These are phyloP conservation scores for Harmothoe impar DNA, from an alignment of 2,888 invertebrate species.

Conservation along the genomic window DNA sequence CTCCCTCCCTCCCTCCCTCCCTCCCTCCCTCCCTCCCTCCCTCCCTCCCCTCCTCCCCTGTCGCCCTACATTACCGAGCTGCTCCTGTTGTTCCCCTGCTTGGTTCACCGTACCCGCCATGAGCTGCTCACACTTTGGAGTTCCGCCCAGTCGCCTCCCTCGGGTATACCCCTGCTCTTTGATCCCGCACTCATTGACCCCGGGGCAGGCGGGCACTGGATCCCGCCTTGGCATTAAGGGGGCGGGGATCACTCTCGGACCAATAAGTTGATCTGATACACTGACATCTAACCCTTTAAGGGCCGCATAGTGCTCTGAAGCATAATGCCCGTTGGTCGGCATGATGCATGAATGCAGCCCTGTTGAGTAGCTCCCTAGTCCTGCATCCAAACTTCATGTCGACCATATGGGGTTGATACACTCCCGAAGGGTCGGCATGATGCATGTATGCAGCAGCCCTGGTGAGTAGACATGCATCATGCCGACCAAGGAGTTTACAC, in stretches of 20 bases:
- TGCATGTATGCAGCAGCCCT: too few relatives aligned
- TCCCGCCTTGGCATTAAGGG: constrained; percentile 9
- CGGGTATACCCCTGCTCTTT: constrained; percentile 16
- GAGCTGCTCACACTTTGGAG: constrained; percentile 4
- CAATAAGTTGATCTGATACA: constrained; percentile 12
- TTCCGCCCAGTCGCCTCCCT: neutral
- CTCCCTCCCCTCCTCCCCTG: neutral
- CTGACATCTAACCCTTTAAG: too few relatives aligned
- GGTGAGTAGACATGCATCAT: too few relatives aligned
- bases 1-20: neutral
- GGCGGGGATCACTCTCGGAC: neutral
- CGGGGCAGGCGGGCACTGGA: neutral
- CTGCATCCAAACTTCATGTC: too few relatives aligned
- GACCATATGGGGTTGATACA: too few relatives aligned
- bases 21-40: neutral
- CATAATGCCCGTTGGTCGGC: too few relatives aligned
- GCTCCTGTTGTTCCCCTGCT: neutral
- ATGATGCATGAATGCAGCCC: too few relatives aligned
- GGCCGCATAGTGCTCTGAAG: too few relatives aligned
- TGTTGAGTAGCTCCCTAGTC: too few relatives aligned
- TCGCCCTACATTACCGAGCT: neutral
- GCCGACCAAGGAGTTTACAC: too few relatives aligned
- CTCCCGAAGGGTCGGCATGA: too few relatives aligned
- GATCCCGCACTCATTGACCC: constrained; percentile 52
- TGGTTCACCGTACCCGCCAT: neutral